phyloP scores from a whole-genome alignment of 1,140 invertebrate species.

The Drosophila erecta region DNA sequence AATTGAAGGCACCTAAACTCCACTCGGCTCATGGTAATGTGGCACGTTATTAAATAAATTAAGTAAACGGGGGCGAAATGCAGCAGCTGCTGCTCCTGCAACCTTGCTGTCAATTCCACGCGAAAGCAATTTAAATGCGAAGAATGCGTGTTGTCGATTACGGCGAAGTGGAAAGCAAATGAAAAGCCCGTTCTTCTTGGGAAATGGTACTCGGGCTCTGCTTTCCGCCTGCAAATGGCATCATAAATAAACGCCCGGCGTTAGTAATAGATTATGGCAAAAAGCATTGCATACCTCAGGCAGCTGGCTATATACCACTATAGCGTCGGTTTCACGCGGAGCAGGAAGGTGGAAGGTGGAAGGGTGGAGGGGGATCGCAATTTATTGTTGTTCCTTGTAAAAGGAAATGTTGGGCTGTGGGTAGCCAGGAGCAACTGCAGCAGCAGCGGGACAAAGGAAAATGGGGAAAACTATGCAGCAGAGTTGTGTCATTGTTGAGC shows the following conservation, averaged over 20 bases:
- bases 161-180: conserved; percentile 12
- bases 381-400: conserved; percentile 68
- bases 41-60: conserved; percentile 75
- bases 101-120: conserved; percentile 60
- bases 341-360: background rate
- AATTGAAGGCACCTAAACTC: conserved; percentile 45
- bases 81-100: conserved; percentile 21
- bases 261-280: conserved; percentile 77
- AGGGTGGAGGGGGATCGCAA: conserved; percentile 21
- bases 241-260: conserved; percentile 67
- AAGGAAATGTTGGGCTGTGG: conserved; percentile 57
- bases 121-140: conserved; percentile 79
- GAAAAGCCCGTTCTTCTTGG: conserved; percentile 28
- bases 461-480: conserved; percentile 39
- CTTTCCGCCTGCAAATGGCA: conserved; percentile 56
- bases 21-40: conserved; percentile 46
- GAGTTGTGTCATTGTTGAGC: conserved; percentile 44
- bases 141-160: conserved; percentile 67
- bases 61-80: conserved; percentile 48
- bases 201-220: conserved; percentile 47
- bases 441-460: conserved; percentile 26
- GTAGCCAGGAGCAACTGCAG: conserved; percentile 23
- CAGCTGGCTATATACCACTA: conserved; percentile 4
- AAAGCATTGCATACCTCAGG: conserved; percentile 71
- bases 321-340: background rate